Conservation (phyloP, 1,140 invertebrate genomes). For the Heterodera schachtii region DNA sequence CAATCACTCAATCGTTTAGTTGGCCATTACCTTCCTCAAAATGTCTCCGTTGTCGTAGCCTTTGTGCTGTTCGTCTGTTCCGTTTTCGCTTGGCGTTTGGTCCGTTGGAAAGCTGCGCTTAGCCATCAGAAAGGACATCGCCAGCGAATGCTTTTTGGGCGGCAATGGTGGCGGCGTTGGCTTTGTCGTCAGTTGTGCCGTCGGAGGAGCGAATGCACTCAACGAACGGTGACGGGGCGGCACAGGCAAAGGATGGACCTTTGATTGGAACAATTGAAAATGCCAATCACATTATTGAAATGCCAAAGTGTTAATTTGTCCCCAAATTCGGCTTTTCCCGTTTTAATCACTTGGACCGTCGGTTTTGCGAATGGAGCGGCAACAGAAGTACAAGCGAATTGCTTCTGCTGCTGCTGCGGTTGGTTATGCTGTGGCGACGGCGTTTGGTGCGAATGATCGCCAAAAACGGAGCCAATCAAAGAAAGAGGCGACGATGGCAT, state of each 20-base stretch:
- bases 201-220: conserved; percentile 7
- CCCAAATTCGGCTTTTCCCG: not conserved
- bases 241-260: conserved; percentile 28
- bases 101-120: conserved; percentile 4
- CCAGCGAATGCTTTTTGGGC: conserved; percentile 28
- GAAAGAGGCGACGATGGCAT: not conserved
- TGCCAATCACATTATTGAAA: not conserved
- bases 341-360: conserved; percentile 16
- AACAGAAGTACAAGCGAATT: not conserved
- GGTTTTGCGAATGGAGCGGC: conserved; percentile 14
- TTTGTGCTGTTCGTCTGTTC: not conserved
- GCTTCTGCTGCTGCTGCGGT: not conserved
- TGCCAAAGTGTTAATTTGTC: not conserved
- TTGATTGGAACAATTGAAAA: not conserved
- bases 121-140: not conserved
- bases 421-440: not conserved
- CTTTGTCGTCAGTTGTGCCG: not conserved
- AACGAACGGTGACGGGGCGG: conserved; percentile 14
- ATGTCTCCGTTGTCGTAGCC: not conserved
- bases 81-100: conserved; percentile 7
- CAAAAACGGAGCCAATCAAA: conserved; percentile 1
- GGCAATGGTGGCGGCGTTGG: conserved; percentile 20
- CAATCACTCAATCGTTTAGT: no score
- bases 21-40: not conserved
- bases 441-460: conserved; percentile 12